These are phyloP conservation scores for Graphium colonna DNA, from an alignment of 2,888 invertebrate species.

Conservation along the genomic window DNA sequence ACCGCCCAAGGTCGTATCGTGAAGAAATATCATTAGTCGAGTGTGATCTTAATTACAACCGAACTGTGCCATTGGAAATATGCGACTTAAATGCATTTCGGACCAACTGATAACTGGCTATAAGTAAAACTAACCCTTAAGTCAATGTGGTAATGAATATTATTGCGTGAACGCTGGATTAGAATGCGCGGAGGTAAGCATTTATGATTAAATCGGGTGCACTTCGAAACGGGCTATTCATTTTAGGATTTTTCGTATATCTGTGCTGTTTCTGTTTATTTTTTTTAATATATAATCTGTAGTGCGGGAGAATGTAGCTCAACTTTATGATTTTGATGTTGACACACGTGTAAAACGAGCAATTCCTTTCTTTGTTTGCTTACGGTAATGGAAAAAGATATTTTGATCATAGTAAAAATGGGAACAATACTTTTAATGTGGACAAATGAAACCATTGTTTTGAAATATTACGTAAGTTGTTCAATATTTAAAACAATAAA, in stretches of 20 bases:
- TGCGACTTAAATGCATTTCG: slow-evolving; percentile 19
- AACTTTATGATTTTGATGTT: no score
- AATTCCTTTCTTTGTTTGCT: no score
- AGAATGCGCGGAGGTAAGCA: slow-evolving; percentile 12
- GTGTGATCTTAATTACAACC: slow-evolving; percentile 47
- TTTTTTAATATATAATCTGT: no score
- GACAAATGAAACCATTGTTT: no score
- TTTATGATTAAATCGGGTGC: slow-evolving; percentile 19
- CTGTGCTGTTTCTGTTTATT: no score
- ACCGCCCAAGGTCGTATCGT: slow-evolving; percentile 38
- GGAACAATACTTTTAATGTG: no score
- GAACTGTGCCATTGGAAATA: slow-evolving; percentile 22
- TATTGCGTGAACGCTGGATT: neutral
- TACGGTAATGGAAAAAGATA: no score
- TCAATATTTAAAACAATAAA: no score
- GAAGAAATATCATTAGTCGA: slow-evolving; percentile 46
- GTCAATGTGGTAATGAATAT: neutral
- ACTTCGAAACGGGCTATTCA: slow-evolving; percentile 14
- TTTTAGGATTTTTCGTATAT: neutral
- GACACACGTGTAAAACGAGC: no score
- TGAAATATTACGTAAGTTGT: no score
- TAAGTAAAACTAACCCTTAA: slow-evolving; percentile 2
- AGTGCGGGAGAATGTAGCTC: no score
- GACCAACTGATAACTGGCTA: slow-evolving; percentile 5
- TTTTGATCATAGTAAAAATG: no score